Evolutionary conservation across 2,888 invertebrate genomes (phyloP), one percentile per base, ranked within the genome.

Genomic region (Dryocosmus kuriphilus): DNA sequence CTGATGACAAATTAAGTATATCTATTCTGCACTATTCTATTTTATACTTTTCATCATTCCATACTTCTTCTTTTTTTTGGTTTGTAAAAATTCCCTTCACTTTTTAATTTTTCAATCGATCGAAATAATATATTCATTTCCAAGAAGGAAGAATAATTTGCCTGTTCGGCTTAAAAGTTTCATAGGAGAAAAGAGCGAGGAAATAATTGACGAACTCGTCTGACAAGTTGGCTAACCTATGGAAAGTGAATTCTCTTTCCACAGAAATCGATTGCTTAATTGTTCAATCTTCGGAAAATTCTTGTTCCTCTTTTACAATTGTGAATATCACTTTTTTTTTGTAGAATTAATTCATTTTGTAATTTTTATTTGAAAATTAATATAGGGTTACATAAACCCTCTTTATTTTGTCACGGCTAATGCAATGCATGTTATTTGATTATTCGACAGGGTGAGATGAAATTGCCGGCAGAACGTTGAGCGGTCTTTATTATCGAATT

Each of bases 401-500:
- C 51, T 71, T 71, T 30, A 30, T 16, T 51, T 71, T 51, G 16
- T 30, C 0, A 19, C 27, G 51, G 30, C 27, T 71, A 71, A 71
- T 71, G 51, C 30, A 71, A 71, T 71, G 71, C 46, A 71, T 71
- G 71, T 71, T 71, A 71, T 71, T 71, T 46, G 46, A 71, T 71
- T 71, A 71, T 51, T 27, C 51, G 30, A 51, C 51, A 46, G 71
- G 71, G 71, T 71, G 71, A 71, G 46, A 71, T 30, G 71, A 71
- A 71, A 71, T 71, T 71, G 71, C 71, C 71, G 71, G 71, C 71
- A 71, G 71, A 27, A 46, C 71, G 71, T 71, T 83, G 77, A 80
- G 76, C 80, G 75, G 85, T 71, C 51, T 85, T 86, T 86, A 87
- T 86, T 88, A 88, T 84, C 80, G 85, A 88, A 87, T 89, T 85